phyloP scores from a whole-genome alignment of 2,888 invertebrate genomes.

The Hydroisotoma schaefferi region DNA sequence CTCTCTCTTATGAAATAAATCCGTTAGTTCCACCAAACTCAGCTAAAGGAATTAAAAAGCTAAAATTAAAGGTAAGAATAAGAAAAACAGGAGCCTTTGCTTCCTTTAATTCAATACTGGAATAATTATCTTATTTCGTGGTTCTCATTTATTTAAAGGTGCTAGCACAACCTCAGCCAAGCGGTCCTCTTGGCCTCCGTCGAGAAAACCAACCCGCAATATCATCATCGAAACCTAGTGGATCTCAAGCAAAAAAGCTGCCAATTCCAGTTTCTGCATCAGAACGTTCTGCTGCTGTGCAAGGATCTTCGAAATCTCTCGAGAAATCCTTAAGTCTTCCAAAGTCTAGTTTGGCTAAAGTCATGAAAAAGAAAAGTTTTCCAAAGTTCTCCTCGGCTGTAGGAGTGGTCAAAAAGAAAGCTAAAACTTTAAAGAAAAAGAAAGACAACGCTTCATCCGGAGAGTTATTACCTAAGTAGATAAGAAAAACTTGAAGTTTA shows the following conservation, averaged over 20 bases:
- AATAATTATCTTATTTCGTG: background rate
- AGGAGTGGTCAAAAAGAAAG: background rate
- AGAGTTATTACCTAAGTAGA: too few relatives aligned
- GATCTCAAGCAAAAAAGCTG: conserved; percentile 33
- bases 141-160: conserved; percentile 7
- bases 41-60: conserved; percentile 23
- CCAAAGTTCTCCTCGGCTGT: background rate
- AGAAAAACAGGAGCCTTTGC: background rate
- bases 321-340: conserved; percentile 19
- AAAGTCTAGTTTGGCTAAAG: conserved; percentile 24
- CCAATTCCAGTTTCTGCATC: conserved; percentile 8
- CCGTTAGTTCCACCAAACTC: conserved; percentile 19
- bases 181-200: conserved; percentile 31
- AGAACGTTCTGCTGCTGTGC: background rate
- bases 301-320: background rate
- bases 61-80: conserved; percentile 28
- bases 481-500: too few relatives aligned
- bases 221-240: conserved; percentile 36
- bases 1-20: conserved; percentile 19
- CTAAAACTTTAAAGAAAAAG: too few relatives aligned
- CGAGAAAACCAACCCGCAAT: conserved; percentile 35
- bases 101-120: background rate
- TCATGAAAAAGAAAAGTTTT: conserved; percentile 24
- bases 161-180: conserved; percentile 17
- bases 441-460: too few relatives aligned